Percentiles rank a stretch among this genome's conserved stretches.
phyloP scores from a whole-genome alignment of 2,113 vertebrate genomes.

The Eudyptes chrysolophus region DNA sequence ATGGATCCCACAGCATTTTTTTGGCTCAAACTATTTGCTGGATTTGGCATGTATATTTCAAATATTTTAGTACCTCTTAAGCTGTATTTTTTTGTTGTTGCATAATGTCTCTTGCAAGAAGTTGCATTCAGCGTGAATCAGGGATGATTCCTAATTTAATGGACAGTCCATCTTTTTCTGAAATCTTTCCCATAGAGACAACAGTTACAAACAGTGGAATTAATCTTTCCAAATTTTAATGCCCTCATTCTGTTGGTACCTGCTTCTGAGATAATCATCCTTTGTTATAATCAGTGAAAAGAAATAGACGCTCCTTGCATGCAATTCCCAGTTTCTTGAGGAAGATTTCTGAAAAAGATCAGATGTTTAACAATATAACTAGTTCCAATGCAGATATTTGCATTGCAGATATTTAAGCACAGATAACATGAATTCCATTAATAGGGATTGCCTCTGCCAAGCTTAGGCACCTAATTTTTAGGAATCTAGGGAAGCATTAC shows the following conservation, averaged over 20 bases:
- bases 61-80: background rate
- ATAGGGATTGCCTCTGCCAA: background rate
- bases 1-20: background rate
- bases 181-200: background rate
- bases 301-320: background rate
- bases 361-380: background rate
- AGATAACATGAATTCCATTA: background rate
- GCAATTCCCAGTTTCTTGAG: background rate
- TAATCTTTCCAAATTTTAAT: background rate
- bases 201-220: background rate
- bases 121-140: background rate
- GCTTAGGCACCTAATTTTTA: background rate
- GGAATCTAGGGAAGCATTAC: background rate
- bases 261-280: background rate
- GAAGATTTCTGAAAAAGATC: background rate
- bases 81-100: accelerated
- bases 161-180: background rate
- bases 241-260: background rate
- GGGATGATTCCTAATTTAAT: background rate
- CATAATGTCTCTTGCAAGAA: background rate
- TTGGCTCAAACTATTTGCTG: background rate
- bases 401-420: background rate
- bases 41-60: background rate
- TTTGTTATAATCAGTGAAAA: background rate
- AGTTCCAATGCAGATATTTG: background rate